Conservation (phyloP, 2,797 vertebrate species). For the Myotis planiceps region DNA sequence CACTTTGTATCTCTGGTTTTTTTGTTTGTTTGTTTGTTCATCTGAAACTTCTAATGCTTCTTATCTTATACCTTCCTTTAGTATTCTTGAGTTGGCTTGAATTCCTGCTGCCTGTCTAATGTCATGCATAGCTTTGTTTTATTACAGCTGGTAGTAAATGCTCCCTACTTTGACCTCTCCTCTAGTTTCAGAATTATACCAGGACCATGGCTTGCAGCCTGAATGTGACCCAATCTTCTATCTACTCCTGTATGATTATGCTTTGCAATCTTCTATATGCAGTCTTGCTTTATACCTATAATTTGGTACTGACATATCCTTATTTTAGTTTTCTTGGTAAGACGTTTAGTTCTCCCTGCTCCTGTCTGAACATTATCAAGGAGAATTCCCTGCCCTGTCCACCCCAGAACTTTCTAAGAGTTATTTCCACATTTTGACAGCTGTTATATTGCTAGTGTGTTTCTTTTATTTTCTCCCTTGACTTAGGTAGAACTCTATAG, state of each 20-base stretch:
- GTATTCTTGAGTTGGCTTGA: background rate
- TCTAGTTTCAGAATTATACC: background rate
- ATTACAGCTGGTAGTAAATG: background rate
- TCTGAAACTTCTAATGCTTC: background rate
- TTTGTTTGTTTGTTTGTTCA: background rate
- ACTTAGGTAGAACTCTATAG: constrained; percentile 54
- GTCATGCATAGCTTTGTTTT: background rate
- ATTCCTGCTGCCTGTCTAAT: background rate
- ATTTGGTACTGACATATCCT: background rate
- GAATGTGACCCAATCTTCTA: background rate
- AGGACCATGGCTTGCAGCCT: background rate
- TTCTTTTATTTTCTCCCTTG: constrained; percentile 65
- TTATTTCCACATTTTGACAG: constrained; percentile 51
- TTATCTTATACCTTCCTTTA: background rate
- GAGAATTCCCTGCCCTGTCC: constrained; percentile 20
- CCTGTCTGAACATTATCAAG: constrained; percentile 20
- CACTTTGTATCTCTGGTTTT: background rate
- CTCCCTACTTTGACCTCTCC: background rate
- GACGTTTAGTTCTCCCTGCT: background rate
- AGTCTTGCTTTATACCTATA: background rate
- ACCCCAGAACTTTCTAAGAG: constrained; percentile 34
- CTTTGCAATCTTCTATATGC: background rate
- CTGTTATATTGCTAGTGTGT: constrained; percentile 11
- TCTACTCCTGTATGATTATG: background rate
- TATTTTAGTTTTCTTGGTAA: constrained; percentile 47